These are phyloP conservation scores for Gisinianus flammeolus DNA, from an alignment of 2,888 invertebrate genomes.

Conservation along the genomic window DNA sequence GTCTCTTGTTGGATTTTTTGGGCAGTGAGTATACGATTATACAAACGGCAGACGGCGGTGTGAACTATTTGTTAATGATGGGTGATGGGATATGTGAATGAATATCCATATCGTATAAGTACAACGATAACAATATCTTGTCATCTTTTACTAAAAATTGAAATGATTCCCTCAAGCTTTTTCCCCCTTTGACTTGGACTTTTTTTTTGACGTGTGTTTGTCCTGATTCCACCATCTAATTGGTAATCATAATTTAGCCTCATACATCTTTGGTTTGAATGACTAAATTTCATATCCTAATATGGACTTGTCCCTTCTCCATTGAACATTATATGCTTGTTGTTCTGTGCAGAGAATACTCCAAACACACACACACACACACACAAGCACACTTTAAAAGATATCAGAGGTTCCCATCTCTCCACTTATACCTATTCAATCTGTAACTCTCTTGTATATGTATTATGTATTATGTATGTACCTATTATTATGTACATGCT, in stretches of 20 bases:
- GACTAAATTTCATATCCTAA: conserved; percentile 47
- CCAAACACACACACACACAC: too few relatives aligned
- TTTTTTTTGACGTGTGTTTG: conserved; percentile 14
- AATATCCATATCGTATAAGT: not conserved
- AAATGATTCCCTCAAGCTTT: conserved; percentile 14
- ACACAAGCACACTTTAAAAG: not conserved
- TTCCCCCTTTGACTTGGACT: not conserved
- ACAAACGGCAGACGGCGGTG: not conserved
- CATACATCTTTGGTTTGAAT: conserved; percentile 44
- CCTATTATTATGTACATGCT: too few relatives aligned
- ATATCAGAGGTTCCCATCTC: not conserved
- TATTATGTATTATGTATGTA: too few relatives aligned
- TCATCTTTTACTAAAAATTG: too few relatives aligned
- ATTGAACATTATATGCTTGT: not conserved
- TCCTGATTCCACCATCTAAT: conserved; percentile 50
- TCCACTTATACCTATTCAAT: conserved; percentile 2
- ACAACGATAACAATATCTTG: too few relatives aligned
- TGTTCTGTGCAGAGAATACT: not conserved
- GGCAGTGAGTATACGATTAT: not conserved
- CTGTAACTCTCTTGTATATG: conserved; percentile 14
- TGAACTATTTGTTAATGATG: not conserved
- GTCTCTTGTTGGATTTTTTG: not conserved
- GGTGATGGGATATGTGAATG: not conserved
- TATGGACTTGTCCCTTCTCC: conserved; percentile 44
- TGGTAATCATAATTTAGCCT: conserved; percentile 51